A percentile compares a stretch with the other conserved stretches of the same genome.
Evolutionary conservation across 2,113 vertebrate genomes (phyloP).

Genomic region (Hippocampus zosterae): DNA sequence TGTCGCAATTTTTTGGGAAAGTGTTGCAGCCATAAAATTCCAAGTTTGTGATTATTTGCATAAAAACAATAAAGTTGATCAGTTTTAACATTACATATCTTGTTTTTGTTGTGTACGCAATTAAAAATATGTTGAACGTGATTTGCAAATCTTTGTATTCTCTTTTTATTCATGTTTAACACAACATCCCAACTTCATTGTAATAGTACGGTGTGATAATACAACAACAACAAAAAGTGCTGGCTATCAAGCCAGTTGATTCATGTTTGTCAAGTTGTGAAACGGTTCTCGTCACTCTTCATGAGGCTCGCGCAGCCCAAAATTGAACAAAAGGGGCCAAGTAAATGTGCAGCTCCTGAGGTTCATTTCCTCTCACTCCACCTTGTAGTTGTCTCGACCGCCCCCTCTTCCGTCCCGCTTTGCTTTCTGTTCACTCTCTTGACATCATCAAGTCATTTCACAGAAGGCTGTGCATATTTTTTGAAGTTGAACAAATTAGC

Average conservation of each 20-base stretch:
- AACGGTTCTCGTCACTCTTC: background rate
- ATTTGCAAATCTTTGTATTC: too few relatives aligned
- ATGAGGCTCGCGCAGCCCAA: slow-evolving; percentile 18
- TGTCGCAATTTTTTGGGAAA: too few relatives aligned
- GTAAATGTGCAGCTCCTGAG: slow-evolving; percentile 14
- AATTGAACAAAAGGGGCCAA: background rate
- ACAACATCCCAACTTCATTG: too few relatives aligned
- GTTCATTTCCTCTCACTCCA: slow-evolving; percentile 24
- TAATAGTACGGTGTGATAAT: background rate
- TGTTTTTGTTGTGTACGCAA: too few relatives aligned
- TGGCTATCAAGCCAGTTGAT: background rate
- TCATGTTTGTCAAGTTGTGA: slow-evolving; percentile 12
- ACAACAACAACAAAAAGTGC: background rate
- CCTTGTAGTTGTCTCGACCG: slow-evolving; percentile 8
- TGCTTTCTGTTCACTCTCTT: background rate
- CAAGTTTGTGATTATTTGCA: too few relatives aligned
- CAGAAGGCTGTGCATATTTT: background rate
- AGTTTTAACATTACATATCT: too few relatives aligned
- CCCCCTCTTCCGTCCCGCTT: background rate
- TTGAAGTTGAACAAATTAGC: too few relatives aligned
- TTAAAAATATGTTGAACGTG: too few relatives aligned
- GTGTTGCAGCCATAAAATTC: too few relatives aligned
- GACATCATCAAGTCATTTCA: background rate
- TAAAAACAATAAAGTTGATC: too few relatives aligned
- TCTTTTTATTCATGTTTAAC: too few relatives aligned